These are phyloP conservation scores for Columba guinea DNA, from an alignment of 2,797 vertebrate genomes.

Conservation along the genomic window DNA sequence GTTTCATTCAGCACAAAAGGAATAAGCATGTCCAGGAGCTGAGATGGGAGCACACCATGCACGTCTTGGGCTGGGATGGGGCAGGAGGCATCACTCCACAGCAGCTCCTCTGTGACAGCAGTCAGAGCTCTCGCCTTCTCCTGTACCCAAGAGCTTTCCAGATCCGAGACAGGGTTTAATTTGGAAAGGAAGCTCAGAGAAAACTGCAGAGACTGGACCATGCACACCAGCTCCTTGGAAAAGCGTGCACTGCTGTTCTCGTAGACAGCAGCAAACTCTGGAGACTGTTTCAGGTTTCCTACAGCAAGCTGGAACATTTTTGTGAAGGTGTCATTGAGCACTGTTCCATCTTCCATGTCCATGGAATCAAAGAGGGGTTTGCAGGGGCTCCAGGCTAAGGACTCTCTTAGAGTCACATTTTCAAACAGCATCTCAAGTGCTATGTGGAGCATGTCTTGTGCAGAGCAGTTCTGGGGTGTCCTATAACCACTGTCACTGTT, in stretches of 20 bases:
- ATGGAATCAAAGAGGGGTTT: slow-evolving; percentile 27
- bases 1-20: neutral
- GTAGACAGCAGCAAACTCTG: slow-evolving; percentile 51
- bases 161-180: neutral
- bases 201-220: slow-evolving; percentile 27
- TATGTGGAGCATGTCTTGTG: neutral
- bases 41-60: neutral
- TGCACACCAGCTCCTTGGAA: slow-evolving; percentile 25
- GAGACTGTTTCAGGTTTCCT: slow-evolving; percentile 16
- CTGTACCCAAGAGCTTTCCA: slow-evolving; percentile 42
- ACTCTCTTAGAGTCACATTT: slow-evolving; percentile 1
- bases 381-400: slow-evolving; percentile 31
- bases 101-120: neutral
- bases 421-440: slow-evolving; percentile 51
- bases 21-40: neutral
- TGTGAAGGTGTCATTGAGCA: neutral
- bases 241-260: slow-evolving; percentile 5
- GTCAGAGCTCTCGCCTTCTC: slow-evolving; percentile 10
- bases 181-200: slow-evolving; percentile 46
- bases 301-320: slow-evolving; percentile 50
- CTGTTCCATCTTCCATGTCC: neutral
- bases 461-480: slow-evolving; percentile 12
- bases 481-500: neutral
- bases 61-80: neutral
- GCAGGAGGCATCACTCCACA: slow-evolving; percentile 17